Evolutionary conservation across 2,113 vertebrate genomes (phyloP).

Genomic region (Pogonocichla stellata): DNA sequence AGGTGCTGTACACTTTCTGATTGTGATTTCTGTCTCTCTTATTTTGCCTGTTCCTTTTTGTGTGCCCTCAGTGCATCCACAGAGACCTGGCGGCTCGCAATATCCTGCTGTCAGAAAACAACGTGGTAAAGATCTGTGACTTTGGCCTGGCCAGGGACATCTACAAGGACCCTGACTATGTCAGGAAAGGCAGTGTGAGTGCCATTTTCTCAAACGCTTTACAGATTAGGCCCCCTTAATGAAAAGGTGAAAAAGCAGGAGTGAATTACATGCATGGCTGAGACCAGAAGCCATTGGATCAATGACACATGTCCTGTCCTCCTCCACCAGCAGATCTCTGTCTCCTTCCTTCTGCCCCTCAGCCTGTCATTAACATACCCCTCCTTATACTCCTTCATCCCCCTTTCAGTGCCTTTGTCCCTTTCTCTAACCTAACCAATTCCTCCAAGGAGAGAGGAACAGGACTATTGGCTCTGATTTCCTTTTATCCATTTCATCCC

Average conservation of each 20-base stretch:
- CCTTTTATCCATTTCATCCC: neutral
- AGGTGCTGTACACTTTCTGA: neutral
- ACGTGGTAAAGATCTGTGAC: conserved; percentile 98
- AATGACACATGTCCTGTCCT: neutral
- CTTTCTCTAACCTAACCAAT: neutral
- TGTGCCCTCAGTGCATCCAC: conserved; percentile 86
- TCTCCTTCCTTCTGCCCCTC: neutral
- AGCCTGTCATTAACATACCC: neutral
- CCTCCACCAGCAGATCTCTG: neutral
- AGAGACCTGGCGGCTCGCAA: conserved; percentile 98
- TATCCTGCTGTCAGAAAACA: conserved; percentile 94
- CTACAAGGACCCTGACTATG: conserved; percentile 99
- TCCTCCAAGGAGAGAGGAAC: neutral
- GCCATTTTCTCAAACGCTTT: neutral
- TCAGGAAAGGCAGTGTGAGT: conserved; percentile 96
- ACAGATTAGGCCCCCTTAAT: neutral
- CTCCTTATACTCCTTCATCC: neutral
- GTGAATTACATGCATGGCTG: neutral
- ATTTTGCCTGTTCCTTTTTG: neutral
- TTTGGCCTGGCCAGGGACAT: conserved; percentile 97
- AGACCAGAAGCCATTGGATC: neutral
- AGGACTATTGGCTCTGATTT: neutral
- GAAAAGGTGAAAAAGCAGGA: neutral
- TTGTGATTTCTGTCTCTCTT: neutral
- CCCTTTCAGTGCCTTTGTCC: neutral